These are phyloP conservation scores for Drosophila phalerata DNA, from an alignment of 2,888 invertebrate species.

Conservation along the genomic window DNA sequence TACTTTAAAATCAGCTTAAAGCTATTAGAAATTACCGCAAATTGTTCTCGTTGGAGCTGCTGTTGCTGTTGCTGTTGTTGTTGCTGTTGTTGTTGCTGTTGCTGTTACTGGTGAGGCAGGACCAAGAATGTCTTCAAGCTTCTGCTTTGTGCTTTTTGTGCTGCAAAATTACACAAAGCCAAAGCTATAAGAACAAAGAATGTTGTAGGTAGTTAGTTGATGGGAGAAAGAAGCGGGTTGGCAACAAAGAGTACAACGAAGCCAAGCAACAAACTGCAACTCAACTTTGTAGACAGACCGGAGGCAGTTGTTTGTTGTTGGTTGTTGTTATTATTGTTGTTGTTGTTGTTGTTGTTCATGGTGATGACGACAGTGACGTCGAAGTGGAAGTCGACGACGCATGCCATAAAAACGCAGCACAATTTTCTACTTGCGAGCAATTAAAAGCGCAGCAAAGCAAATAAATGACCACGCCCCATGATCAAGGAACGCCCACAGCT, in stretches of 20 bases:
- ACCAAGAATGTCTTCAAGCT: conserved; percentile 47
- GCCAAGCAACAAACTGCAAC: conserved; percentile 72
- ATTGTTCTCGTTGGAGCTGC: conserved; percentile 25
- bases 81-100: neutral
- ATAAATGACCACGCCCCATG: conserved; percentile 62
- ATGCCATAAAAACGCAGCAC: conserved; percentile 66
- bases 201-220: conserved; percentile 15
- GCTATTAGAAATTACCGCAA: conserved; percentile 35
- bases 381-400: conserved; percentile 50
- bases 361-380: conserved; percentile 24
- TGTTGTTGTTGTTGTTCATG: conserved; percentile 28
- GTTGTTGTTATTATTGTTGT: conserved; percentile 21
- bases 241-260: conserved; percentile 37
- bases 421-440: conserved; percentile 69
- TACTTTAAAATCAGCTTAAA: conserved; percentile 31
- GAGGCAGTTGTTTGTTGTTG: conserved; percentile 56
- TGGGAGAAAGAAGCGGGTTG: neutral
- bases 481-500: conserved; percentile 59
- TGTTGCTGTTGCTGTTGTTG: neutral
- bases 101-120: neutral
- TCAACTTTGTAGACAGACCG: conserved; percentile 78
- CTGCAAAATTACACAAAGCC: conserved; percentile 71
- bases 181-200: conserved; percentile 65
- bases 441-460: conserved; percentile 79
- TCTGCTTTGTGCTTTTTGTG: conserved; percentile 44